These are phyloP conservation scores for Chymomyza fuscimana DNA, from an alignment of 2,888 invertebrate genomes.

Conservation along the genomic window DNA sequence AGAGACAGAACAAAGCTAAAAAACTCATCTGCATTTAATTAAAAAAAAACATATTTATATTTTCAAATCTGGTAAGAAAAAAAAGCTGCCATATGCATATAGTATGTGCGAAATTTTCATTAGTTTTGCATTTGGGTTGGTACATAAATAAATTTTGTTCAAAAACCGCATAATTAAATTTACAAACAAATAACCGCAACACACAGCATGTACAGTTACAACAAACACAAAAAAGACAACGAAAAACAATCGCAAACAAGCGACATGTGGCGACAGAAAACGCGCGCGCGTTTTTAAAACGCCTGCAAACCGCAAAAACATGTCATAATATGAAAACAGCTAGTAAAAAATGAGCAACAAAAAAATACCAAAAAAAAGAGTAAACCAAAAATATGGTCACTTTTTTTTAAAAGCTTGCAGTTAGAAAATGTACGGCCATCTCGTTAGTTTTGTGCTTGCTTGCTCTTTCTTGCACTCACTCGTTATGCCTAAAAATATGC, in stretches of 20 bases:
- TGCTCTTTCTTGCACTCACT: neutral
- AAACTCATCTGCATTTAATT: neutral
- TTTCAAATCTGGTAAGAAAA: neutral
- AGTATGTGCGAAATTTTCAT: conserved; percentile 29
- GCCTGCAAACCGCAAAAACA: conserved; percentile 57
- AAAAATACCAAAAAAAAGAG: conserved; percentile 29
- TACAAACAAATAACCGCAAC: conserved; percentile 55
- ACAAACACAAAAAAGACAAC: conserved; percentile 14
- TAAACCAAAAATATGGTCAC: conserved; percentile 11
- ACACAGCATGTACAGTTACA: conserved; percentile 54
- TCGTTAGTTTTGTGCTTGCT: neutral
- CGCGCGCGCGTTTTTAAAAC: conserved; percentile 27
- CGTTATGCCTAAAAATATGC: conserved; percentile 35
- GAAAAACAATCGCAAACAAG: neutral
- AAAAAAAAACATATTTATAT: neutral
- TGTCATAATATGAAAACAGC: conserved; percentile 52
- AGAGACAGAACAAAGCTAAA: neutral
- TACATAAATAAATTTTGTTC: conserved; percentile 1
- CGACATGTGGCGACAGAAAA: conserved; percentile 37
- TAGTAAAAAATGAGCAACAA: conserved; percentile 23
- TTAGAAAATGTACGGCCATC: neutral
- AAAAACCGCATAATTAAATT: conserved; percentile 68
- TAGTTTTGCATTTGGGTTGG: conserved; percentile 42
- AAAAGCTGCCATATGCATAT: neutral
- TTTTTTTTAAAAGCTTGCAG: conserved; percentile 37